Base-by-base conservation (phyloP, 2,113 vertebrate species). In the Pipra filicauda region DNA sequence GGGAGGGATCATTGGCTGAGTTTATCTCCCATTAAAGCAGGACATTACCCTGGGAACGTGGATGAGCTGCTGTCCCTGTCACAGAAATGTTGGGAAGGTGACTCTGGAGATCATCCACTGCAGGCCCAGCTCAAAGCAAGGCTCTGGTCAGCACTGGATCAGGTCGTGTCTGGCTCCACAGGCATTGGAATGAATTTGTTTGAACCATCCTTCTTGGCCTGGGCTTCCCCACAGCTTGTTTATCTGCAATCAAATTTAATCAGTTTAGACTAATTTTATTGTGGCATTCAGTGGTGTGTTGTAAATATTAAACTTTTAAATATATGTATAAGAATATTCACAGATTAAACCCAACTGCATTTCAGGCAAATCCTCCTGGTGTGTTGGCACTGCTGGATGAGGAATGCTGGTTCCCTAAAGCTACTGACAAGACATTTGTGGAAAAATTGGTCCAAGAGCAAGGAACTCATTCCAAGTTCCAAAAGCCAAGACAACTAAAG, bases 361-460 rank as follows among this genome's bases (percentile, higher is more conserved):
- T 35, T 27, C 95, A 99, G 99, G 99, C 99, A 3, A 99, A 99
- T 85, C 99, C 99, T 69, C 99, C 99, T 8, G 99, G 99, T 4
- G 98, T 99, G 31, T 91, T 99, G 80, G 99, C 99, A 23, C 96
- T 99, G 84, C 96, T 99, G 97, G 99, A 99, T 96, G 99, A 99
- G 93, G 99, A 99, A 91, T 99, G 99, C 97, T 99, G 99, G 99
- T 99, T 99, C 95, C 99, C 99, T 23, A 99, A 99, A 97, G 99
- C 99, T 77, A 99, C 99, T 18, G 99, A 99, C 95, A 99, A 99
- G 96, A 99, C 98, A 5, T 99, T 99, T 95, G 98, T 99, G 76
- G 99, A 99, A 79, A 99, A 99, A 84, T 94, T 99, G 89, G 99
- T 98, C 80, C 99, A 99, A 96, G 99, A 99, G 91, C 99, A 99